Evolutionary conservation across 2,888 invertebrate species (phyloP).

Genomic region (Drosophila bunnanda): DNA sequence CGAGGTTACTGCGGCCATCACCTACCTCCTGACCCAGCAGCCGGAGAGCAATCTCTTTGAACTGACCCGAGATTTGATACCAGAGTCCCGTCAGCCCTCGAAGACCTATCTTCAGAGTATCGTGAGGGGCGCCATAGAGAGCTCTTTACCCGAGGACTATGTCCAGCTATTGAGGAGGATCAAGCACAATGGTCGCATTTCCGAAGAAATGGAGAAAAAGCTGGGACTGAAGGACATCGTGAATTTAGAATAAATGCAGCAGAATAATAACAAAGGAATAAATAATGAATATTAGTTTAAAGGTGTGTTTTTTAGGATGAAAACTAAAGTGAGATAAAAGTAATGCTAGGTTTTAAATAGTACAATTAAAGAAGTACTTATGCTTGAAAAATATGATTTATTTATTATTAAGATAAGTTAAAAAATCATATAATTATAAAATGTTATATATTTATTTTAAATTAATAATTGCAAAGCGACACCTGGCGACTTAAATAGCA

Average conservation of each 20-base stretch:
- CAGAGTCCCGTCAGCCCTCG: conserved; percentile 89
- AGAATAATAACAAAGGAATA: neutral
- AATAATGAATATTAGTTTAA: no score
- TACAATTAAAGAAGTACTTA: no score
- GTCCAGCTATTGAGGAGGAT: conserved; percentile 88
- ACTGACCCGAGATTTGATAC: conserved; percentile 84
- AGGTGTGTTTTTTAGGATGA: neutral
- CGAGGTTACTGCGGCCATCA: conserved; percentile 87
- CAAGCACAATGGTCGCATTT: conserved; percentile 90
- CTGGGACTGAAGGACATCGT: conserved; percentile 81
- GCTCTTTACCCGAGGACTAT: conserved; percentile 89
- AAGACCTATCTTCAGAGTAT: conserved; percentile 87
- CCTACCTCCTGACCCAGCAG: conserved; percentile 89
- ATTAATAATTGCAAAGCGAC: neutral
- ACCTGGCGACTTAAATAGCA: neutral
- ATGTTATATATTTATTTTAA: no score
- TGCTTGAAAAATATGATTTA: no score
- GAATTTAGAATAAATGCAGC: neutral
- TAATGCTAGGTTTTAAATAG: no score
- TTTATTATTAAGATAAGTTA: no score
- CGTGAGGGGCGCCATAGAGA: conserved; percentile 82
- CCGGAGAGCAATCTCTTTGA: conserved; percentile 84
- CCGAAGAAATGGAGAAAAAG: conserved; percentile 82
- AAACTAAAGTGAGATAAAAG: neutral
- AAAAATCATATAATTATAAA: no score